Evolutionary conservation across 2,113 vertebrate species (phyloP).

Genomic region (Centropristis striata): DNA sequence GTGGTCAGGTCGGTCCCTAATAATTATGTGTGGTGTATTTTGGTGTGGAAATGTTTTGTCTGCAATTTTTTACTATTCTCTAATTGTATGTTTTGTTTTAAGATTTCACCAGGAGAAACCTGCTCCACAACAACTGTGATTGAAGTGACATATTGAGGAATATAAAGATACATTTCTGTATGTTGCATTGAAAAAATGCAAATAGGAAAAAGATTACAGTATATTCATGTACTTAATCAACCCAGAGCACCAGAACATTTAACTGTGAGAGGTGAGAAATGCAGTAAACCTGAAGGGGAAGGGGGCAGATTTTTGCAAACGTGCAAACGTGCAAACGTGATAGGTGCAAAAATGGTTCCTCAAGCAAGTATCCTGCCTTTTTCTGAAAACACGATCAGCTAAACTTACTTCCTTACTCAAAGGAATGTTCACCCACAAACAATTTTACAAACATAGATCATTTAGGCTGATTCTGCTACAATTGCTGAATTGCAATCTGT

Average conservation of each 20-base stretch:
- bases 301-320: too few relatives aligned
- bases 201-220: not conserved
- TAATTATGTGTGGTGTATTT: too few relatives aligned
- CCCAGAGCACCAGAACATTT: not conserved
- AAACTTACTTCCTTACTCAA: not conserved
- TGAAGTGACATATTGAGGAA: not conserved
- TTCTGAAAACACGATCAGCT: too few relatives aligned
- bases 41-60: too few relatives aligned
- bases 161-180: not conserved
- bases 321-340: too few relatives aligned
- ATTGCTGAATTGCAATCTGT: not conserved
- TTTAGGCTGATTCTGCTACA: not conserved
- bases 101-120: conserved; percentile 2
- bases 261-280: not conserved
- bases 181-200: not conserved
- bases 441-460: not conserved
- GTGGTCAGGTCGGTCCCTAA: too few relatives aligned
- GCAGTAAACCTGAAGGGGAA: too few relatives aligned
- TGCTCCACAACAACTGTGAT: not conserved
- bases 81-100: too few relatives aligned
- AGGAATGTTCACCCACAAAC: not conserved
- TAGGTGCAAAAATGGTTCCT: too few relatives aligned
- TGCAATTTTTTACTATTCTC: too few relatives aligned
- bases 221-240: not conserved
- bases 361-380: too few relatives aligned